Base-by-base conservation (phyloP, 2,888 invertebrate species). In the Dasypolia templi region DNA sequence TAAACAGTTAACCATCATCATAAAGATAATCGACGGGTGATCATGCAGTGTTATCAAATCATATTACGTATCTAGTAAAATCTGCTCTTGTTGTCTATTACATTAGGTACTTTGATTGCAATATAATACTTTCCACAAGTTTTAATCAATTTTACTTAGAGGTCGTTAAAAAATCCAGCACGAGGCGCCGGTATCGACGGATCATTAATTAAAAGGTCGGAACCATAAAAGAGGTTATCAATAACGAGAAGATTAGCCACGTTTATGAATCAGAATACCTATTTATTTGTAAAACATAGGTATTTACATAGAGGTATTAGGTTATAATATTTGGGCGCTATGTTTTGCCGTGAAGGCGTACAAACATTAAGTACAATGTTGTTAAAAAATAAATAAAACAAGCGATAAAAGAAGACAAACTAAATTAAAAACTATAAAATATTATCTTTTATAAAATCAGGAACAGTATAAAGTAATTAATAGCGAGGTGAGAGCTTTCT, bases 181-280 rank as follows among this genome's bases (percentile, higher is more conserved):
- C 12, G 39, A 29, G 58, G 11, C 55, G 2, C 19, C 35, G 12
- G 32, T 81, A 82, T 81, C 83, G 63, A 73, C 63, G 46, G 55
- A 53, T 70, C 58, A 61, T 49, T 79, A 72, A 79, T 74, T 75
- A 72, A 46, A 44, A 83, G 83, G 68, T 82, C 76, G 7, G 3
- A 83, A 62, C 75, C 69, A 61, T 79, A 69, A 83, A 82, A 56
- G 11, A 19, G 79, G 75, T 83, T 82, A 82, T 83, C 79, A 58
- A 49, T 53, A 22, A 26, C 35, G 3, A 19, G 35, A 26, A 72
- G 65, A 82, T 82, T 62, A 75, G 39, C 53, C 11, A 19, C 72
- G 70, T 79, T 75, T 73, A 72, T 51, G n/a, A n/a, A n/a, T n/a
- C n/a, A n/a, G n/a, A n/a, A n/a, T n/a, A n/a, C n/a, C n/a, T n/a